A percentile compares a stretch with the other conserved stretches of the same genome.
Evolutionary conservation across 1,140 invertebrate genomes (phyloP).

Genomic region (Drosophila jambulina): DNA sequence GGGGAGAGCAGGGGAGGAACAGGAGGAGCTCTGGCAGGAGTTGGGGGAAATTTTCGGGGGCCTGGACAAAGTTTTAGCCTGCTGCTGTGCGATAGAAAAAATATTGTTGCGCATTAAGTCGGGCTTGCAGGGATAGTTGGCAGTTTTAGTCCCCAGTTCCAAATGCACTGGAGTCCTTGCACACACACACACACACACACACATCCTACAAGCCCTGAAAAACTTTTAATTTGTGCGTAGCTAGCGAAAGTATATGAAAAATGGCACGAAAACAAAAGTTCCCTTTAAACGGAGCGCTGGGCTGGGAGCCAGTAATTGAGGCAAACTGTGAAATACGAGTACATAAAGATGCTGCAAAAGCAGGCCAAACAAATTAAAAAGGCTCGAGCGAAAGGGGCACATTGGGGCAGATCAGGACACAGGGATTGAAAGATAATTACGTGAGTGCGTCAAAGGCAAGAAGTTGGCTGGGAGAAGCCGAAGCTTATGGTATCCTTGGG

Average conservation of each 20-base stretch:
- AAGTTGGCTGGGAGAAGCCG: not conserved
- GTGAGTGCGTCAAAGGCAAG: conserved; percentile 8
- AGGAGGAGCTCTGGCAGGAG: not conserved
- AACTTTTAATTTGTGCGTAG: conserved; percentile 64
- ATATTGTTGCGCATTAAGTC: conserved; percentile 48
- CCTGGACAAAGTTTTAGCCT: conserved; percentile 35
- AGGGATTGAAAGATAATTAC: conserved; percentile 23
- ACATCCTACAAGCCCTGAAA: not conserved
- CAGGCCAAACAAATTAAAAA: conserved; percentile 56
- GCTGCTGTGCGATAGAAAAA: conserved; percentile 44
- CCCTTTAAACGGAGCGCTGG: conserved; percentile 24
- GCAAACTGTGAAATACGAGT: conserved; percentile 57
- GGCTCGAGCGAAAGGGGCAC: not conserved
- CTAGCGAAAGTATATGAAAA: conserved; percentile 64
- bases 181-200: not conserved
- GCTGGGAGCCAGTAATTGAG: conserved; percentile 42
- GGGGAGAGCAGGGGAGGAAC: not conserved
- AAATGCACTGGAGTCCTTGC: conserved; percentile 20
- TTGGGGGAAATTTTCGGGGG: not conserved
- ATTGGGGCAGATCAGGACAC: conserved; percentile 27
- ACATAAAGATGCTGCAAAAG: conserved; percentile 32
- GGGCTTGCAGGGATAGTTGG: conserved; percentile 48
- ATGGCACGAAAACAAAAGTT: conserved; percentile 64
- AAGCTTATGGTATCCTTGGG: not conserved
- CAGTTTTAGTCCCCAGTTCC: conserved; percentile 35